Base-by-base conservation (phyloP, 2,797 vertebrate genomes). In the Muscicapa comitata region DNA sequence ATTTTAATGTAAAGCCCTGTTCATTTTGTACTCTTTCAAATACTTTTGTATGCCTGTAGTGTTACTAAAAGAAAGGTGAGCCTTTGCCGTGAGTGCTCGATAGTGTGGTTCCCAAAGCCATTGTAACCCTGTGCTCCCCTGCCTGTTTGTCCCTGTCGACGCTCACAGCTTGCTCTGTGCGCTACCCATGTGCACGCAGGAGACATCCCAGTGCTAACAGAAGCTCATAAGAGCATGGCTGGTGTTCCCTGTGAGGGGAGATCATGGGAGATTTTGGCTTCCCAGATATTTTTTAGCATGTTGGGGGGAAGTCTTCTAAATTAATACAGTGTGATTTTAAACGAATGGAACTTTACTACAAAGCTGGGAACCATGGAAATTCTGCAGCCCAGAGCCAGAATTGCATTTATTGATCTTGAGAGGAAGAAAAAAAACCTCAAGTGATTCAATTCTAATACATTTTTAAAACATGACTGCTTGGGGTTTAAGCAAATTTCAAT, bases 1-100 rank as follows among this genome's bases (percentile, higher is more conserved):
- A 90, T 98, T 97, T 97, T 97, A 97, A 97, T 98, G 98, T 98
- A 97, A 98, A 98, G 98, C 98, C 98, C 98, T 98, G 98, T 98
- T 97, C 11, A 10, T 97, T 97, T 97, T 96, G 93, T 96, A 95
- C 88, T 94, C 91, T 86, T 84, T 74, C 37, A 35, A 86, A 82
- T 68, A 47, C 76, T 95, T 97, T 95, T 91, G 86, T 97, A 89
- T 66, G 92, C 86, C 78, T 91, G 6, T 83, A 85, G 90, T 85
- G 47, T 82, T 91, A 61, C 86, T 90, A 74, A 86, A 70, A 80
- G 90, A 94, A 78, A 28, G 37, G 92, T 3, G 31, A 77, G 93
- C 50, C 93, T 78, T 88, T 71, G 63, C 75, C 26, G 59, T 78
- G 90, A 90, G 93, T 74, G 93, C 95, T 88, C 31, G 5, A 66